Conservation (phyloP, 2,888 invertebrate species). For the Cantharis lateralis region DNA sequence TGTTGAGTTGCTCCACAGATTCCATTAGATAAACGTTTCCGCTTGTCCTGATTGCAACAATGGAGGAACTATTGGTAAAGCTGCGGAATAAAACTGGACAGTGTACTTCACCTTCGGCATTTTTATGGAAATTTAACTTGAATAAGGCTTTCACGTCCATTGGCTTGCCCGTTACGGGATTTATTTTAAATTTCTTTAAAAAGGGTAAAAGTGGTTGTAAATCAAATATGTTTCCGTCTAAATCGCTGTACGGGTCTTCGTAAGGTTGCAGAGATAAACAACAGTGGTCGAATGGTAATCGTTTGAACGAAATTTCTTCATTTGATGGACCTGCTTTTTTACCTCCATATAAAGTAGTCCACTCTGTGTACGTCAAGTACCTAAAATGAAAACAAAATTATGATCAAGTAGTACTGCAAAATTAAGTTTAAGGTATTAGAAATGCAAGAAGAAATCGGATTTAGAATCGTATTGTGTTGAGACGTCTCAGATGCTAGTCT, state of each 20-base stretch:
- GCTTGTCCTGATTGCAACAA: constrained; percentile 85
- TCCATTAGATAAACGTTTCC: constrained; percentile 97
- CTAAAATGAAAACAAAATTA: constrained; percentile 52
- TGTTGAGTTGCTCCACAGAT: constrained; percentile 93
- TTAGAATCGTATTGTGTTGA: too few species aligned
- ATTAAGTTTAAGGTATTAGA: too few species aligned
- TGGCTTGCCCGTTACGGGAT: constrained; percentile 92
- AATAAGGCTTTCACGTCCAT: constrained; percentile 80
- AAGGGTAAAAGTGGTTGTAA: constrained; percentile 85
- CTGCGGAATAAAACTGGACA: constrained; percentile 93
- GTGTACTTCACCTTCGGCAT: constrained; percentile 80
- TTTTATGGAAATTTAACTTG: constrained; percentile 88
- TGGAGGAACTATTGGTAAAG: constrained; percentile 92
- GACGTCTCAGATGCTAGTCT: too few species aligned
- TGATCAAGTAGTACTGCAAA: too few species aligned
- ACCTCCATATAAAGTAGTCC: constrained; percentile 89
- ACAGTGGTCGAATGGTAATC: constrained; percentile 92
- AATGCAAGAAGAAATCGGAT: too few species aligned
- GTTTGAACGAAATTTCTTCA: constrained; percentile 81
- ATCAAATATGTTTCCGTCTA: constrained; percentile 92
- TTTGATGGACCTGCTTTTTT: constrained; percentile 71
- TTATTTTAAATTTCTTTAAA: constrained; percentile 87
- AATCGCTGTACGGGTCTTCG: constrained; percentile 88
- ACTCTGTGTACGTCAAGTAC: constrained; percentile 86
- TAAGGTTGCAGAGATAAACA: constrained; percentile 91